These are phyloP conservation scores for Listrodromus nycthemerus DNA, from an alignment of 2,888 invertebrate genomes.

Conservation along the genomic window DNA sequence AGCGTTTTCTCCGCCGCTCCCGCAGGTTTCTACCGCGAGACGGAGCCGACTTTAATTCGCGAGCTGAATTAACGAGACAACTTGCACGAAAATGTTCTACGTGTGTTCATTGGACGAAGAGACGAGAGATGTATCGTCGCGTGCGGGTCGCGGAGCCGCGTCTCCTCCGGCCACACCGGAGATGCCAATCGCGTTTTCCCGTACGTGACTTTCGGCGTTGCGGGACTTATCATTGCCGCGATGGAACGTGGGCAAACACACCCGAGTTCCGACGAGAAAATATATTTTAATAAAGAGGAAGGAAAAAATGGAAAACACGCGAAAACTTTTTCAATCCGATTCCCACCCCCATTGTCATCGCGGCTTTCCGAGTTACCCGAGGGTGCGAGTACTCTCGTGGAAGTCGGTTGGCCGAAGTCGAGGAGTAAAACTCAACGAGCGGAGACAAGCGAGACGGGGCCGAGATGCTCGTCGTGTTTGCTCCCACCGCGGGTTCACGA, in stretches of 20 bases:
- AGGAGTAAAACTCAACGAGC: constrained; percentile 27
- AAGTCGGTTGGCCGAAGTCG: constrained; percentile 30
- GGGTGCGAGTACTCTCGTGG: background rate
- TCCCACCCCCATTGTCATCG: background rate
- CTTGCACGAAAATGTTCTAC: background rate
- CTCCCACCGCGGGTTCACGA: constrained; percentile 38
- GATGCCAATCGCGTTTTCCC: constrained; percentile 21
- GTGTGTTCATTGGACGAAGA: constrained; percentile 9
- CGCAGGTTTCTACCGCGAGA: background rate
- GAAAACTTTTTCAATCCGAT: constrained; percentile 27
- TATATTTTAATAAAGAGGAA: constrained; percentile 15
- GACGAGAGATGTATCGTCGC: background rate
- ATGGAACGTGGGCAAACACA: background rate
- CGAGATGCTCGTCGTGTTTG: constrained; percentile 40
- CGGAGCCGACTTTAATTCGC: background rate
- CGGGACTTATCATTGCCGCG: background rate
- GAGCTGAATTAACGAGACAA: background rate
- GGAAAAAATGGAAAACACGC: background rate
- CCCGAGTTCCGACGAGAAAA: background rate
- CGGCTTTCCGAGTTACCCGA: background rate
- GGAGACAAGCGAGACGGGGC: constrained; percentile 12
- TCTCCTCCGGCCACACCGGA: background rate
- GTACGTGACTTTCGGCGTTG: constrained; percentile 20
- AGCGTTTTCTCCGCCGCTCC: background rate
- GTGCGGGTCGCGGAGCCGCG: background rate